phyloP scores from a whole-genome alignment of 1,140 invertebrate species.

The Neodiprion pinetum region DNA sequence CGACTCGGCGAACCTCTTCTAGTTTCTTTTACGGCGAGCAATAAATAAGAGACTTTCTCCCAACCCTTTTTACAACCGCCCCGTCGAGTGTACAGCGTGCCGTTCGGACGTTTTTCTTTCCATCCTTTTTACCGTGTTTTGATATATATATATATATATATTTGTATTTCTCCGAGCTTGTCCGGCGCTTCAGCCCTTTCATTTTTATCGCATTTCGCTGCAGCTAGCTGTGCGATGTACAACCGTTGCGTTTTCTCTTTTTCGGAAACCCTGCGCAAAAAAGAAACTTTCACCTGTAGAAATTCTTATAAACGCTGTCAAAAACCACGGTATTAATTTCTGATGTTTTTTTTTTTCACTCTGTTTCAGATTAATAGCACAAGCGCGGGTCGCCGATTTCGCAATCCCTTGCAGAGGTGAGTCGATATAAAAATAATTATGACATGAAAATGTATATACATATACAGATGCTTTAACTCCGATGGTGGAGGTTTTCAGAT shows the following conservation, averaged over 20 bases:
- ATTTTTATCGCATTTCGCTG: slow-evolving; percentile 13
- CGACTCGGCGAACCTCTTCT: neutral
- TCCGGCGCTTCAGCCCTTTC: neutral
- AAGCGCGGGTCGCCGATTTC: slow-evolving; percentile 36
- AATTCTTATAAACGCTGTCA: neutral
- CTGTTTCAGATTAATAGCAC: slow-evolving; percentile 45
- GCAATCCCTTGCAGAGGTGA: slow-evolving; percentile 41
- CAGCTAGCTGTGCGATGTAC: no score
- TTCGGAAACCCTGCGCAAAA: no score
- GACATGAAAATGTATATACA: neutral
- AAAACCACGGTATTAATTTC: neutral
- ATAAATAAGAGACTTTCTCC: slow-evolving; percentile 54
- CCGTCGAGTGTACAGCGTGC: no score
- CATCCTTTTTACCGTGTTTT: slow-evolving; percentile 22
- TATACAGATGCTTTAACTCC: neutral
- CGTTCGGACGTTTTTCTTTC: slow-evolving; percentile 28
- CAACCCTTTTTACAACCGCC: slow-evolving; percentile 48
- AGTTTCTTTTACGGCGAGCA: slow-evolving; percentile 42
- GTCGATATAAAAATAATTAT: slow-evolving; percentile 17
- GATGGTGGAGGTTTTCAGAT: neutral
- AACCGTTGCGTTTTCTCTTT: no score
- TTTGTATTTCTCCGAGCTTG: neutral
- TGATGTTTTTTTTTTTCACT: neutral
- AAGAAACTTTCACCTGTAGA: neutral
- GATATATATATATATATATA: neutral